Evolutionary conservation across 2,113 vertebrate genomes (phyloP).

Genomic region (Proterorhinus semilunaris): DNA sequence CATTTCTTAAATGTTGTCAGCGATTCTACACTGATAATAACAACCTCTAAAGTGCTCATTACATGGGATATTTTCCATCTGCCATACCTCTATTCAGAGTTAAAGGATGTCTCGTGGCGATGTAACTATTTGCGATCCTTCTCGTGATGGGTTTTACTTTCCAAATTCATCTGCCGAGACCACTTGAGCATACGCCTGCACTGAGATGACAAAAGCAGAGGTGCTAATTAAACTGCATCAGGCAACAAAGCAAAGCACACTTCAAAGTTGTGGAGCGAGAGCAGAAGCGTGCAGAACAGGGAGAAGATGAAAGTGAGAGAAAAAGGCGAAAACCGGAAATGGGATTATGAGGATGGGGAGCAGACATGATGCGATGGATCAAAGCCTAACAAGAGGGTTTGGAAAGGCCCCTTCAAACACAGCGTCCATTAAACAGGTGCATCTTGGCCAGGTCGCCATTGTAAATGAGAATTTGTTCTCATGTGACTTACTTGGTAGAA

Average conservation of each 20-base stretch:
- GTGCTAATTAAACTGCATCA: slow-evolving; percentile 50
- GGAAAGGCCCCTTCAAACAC: slow-evolving; percentile 51
- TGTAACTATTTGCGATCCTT: neutral
- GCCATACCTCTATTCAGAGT: neutral
- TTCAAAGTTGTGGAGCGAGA: slow-evolving; percentile 38
- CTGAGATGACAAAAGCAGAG: slow-evolving; percentile 32
- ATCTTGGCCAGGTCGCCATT: neutral
- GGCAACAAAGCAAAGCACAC: slow-evolving; percentile 34
- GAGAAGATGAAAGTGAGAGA: slow-evolving; percentile 45
- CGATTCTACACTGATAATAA: neutral
- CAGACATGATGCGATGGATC: slow-evolving; percentile 43
- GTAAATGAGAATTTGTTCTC: no score
- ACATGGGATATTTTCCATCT: slow-evolving; percentile 2
- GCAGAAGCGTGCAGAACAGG: slow-evolving; percentile 11
- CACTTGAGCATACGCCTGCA: slow-evolving; percentile 19
- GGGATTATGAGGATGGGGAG: slow-evolving; percentile 3
- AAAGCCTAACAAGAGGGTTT: slow-evolving; percentile 52
- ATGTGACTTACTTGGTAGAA: no score
- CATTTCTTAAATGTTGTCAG: neutral
- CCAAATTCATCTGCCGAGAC: slow-evolving; percentile 11
- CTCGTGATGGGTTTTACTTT: slow-evolving; percentile 4
- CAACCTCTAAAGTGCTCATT: neutral
- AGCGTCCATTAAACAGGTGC: slow-evolving; percentile 19
- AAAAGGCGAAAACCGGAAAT: slow-evolving; percentile 33
- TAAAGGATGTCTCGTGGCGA: neutral